Percentiles rank a stretch among this genome's conserved stretches.
These are phyloP conservation scores for Balaeniceps rex DNA, from an alignment of 2,113 vertebrate species.

Conservation along the genomic window DNA sequence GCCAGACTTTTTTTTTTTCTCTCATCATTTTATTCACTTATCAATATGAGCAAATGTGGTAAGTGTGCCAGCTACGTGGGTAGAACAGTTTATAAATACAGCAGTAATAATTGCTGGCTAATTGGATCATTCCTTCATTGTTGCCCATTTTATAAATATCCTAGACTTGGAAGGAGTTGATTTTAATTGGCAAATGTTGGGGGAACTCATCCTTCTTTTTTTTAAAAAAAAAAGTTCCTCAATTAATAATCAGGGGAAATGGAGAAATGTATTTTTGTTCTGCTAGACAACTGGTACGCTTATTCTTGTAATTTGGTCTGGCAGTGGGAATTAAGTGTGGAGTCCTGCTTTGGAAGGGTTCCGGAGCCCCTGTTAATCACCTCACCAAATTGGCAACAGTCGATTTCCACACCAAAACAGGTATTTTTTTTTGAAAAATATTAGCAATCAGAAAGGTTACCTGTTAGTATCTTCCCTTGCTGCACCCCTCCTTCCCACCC, in stretches of 20 bases:
- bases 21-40: slow-evolving; percentile 41
- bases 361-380: neutral
- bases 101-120: slow-evolving; percentile 38
- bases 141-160: slow-evolving; percentile 53
- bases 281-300: neutral
- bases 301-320: neutral
- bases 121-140: slow-evolving; percentile 43
- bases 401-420: neutral
- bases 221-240: neutral
- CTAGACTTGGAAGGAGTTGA: slow-evolving; percentile 5
- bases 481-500: neutral
- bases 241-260: neutral
- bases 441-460: neutral
- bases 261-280: neutral
- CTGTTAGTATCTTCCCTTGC: neutral
- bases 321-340: neutral
- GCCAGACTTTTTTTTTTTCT: neutral
- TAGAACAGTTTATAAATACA: slow-evolving; percentile 63
- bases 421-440: neutral
- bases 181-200: slow-evolving; percentile 27
- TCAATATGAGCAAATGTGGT: slow-evolving; percentile 35
- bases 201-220: neutral
- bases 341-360: neutral
- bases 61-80: slow-evolving; percentile 38
- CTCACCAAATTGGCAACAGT: neutral